These are phyloP conservation scores for Apistogramma diplotaenia DNA, from an alignment of 2,113 vertebrate species.

Conservation along the genomic window DNA sequence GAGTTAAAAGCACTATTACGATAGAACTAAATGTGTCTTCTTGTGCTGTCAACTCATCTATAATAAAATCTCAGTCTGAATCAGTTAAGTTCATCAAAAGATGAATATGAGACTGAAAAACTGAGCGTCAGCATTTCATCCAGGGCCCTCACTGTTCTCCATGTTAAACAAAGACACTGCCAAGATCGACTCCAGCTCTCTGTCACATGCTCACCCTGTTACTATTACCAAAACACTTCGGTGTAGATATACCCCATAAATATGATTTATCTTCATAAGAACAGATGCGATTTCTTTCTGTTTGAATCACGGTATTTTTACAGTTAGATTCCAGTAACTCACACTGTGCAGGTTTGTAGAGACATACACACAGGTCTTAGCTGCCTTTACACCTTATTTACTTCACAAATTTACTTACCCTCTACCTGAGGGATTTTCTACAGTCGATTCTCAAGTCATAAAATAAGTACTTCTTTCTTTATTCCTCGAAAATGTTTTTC, in stretches of 20 bases:
- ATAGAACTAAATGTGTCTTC: not conserved
- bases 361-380: not conserved
- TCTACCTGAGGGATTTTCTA: constrained; percentile 15
- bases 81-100: constrained; percentile 2
- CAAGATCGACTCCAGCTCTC: constrained; percentile 36
- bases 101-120: constrained; percentile 6
- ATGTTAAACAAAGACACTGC: constrained; percentile 46
- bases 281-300: constrained; percentile 9
- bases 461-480: constrained; percentile 16
- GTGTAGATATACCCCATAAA: not conserved
- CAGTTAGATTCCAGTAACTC: constrained; percentile 26
- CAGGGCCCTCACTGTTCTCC: constrained; percentile 2
- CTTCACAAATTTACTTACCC: constrained; percentile 13
- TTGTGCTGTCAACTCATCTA: not conserved
- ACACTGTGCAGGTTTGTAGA: constrained; percentile 10
- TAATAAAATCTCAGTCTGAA: constrained; percentile 25
- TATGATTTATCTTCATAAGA: constrained; percentile 21
- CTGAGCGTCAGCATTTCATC: constrained; percentile 17
- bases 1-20: not conserved
- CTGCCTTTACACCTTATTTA: constrained; percentile 26
- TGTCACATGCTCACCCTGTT: constrained; percentile 23
- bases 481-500: constrained; percentile 21
- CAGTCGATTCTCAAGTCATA: constrained; percentile 13
- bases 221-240: constrained; percentile 21
- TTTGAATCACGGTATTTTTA: constrained; percentile 3